Conservation (phyloP, 2,113 vertebrate genomes). For the Trematocara macrostoma region DNA sequence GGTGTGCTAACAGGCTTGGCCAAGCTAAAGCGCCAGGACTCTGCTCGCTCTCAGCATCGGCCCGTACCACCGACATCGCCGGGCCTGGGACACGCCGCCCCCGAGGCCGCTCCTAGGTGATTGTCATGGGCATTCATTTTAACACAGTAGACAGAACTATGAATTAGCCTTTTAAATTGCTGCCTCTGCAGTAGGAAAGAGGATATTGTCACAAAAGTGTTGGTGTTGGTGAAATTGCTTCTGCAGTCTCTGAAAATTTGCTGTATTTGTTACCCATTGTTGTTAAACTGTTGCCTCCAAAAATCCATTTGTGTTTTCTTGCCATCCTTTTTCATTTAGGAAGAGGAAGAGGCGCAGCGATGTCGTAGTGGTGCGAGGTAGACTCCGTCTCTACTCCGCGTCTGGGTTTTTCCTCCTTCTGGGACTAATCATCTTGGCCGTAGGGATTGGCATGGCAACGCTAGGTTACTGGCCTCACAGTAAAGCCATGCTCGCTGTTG, state of each 20-base stretch:
- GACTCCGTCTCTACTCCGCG: constrained; percentile 90
- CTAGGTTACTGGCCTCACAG: constrained; percentile 96
- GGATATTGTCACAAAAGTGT: background rate
- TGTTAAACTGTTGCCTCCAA: background rate
- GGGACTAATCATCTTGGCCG: constrained; percentile 84
- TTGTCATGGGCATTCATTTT: background rate
- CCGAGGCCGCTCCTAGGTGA: constrained; percentile 56
- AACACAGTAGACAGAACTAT: background rate
- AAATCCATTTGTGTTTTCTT: background rate
- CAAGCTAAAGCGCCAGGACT: constrained; percentile 96
- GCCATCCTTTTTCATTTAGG: background rate
- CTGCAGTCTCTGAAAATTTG: background rate
- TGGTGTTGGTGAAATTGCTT: background rate
- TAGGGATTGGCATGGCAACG: constrained; percentile 93
- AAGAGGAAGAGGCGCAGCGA: constrained; percentile 84
- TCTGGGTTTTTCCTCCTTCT: constrained; percentile 94
- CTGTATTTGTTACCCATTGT: rapidly evolving
- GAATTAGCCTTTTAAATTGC: background rate
- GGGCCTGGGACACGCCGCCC: constrained; percentile 58
- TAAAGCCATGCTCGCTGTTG: constrained; percentile 54
- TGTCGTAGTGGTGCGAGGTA: constrained; percentile 90
- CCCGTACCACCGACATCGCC: constrained; percentile 53
- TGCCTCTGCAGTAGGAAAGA: background rate
- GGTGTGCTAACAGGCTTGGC: constrained; percentile 96
- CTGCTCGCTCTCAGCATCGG: constrained; percentile 88